These are phyloP conservation scores for Acanthosoma haemorrhoidale DNA, from an alignment of 2,888 invertebrate genomes.

Conservation along the genomic window DNA sequence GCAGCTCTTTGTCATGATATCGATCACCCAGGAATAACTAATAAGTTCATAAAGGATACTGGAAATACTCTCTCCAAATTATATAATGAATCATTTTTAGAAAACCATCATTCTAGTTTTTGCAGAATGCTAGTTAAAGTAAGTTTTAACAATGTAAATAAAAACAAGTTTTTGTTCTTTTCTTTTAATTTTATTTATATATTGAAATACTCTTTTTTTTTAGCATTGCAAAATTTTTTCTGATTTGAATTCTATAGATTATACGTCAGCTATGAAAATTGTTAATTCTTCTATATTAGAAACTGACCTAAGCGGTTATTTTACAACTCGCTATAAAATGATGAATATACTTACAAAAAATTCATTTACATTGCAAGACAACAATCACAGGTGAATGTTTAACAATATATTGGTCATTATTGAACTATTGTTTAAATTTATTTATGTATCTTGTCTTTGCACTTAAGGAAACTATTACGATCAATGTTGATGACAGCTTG, in stretches of 20 bases:
- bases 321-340: conserved; percentile 52
- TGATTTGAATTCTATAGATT: conserved; percentile 47
- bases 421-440: background rate
- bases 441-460: background rate
- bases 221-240: conserved; percentile 53
- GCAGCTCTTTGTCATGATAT: conserved; percentile 58
- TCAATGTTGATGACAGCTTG: conserved; percentile 56
- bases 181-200: background rate
- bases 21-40: conserved; percentile 59
- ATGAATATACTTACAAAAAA: conserved; percentile 51
- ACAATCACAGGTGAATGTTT: conserved; percentile 45
- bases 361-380: conserved; percentile 51
- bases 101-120: conserved; percentile 57
- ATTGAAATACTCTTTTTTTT: conserved; percentile 35
- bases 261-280: conserved; percentile 50
- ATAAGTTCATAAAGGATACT: conserved; percentile 54
- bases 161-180: background rate
- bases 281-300: conserved; percentile 56
- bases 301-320: conserved; percentile 57
- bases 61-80: conserved; percentile 53
- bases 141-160: conserved; percentile 35
- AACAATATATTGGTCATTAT: background rate
- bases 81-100: conserved; percentile 55
- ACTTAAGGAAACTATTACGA: conserved; percentile 50
- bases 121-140: conserved; percentile 56